Evolutionary conservation across 1,140 invertebrate genomes (phyloP).

Genomic region (Nasonia vitripennis): DNA sequence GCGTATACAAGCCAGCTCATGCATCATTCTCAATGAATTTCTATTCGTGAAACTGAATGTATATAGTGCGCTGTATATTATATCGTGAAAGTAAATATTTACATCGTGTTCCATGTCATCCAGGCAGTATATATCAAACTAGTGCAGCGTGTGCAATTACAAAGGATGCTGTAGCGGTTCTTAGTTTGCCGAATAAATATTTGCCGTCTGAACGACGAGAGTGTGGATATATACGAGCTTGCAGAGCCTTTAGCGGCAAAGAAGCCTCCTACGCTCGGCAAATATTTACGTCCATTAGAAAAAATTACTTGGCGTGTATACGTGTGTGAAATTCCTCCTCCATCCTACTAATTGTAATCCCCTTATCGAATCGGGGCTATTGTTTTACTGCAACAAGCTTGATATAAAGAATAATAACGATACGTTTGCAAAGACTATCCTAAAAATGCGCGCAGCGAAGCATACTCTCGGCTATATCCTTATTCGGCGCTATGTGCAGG

Average conservation of each 20-base stretch:
- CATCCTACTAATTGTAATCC: no score
- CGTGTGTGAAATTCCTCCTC: no score
- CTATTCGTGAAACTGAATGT: not conserved
- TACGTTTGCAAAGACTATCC: slow-evolving; percentile 11
- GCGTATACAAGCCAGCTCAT: not conserved
- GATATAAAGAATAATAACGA: not conserved
- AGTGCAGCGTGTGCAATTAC: no score
- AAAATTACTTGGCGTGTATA: no score
- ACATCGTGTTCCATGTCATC: no score
- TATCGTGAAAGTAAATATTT: no score
- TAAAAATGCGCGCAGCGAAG: slow-evolving; percentile 7
- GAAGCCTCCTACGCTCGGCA: not conserved
- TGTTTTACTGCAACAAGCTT: no score
- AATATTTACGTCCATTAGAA: not conserved
- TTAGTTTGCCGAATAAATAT: not conserved
- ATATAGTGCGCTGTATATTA: not conserved
- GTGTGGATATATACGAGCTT: not conserved
- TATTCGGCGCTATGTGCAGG: not conserved
- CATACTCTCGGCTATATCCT: not conserved
- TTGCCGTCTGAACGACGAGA: not conserved
- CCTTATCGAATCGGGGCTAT: no score
- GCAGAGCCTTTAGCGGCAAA: no score
- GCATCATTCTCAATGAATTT: slow-evolving; percentile 1
- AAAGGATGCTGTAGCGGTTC: no score
- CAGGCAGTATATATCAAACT: no score